Evolutionary conservation across 2,888 invertebrate genomes (phyloP).

Genomic region (Aphodius granarius): DNA sequence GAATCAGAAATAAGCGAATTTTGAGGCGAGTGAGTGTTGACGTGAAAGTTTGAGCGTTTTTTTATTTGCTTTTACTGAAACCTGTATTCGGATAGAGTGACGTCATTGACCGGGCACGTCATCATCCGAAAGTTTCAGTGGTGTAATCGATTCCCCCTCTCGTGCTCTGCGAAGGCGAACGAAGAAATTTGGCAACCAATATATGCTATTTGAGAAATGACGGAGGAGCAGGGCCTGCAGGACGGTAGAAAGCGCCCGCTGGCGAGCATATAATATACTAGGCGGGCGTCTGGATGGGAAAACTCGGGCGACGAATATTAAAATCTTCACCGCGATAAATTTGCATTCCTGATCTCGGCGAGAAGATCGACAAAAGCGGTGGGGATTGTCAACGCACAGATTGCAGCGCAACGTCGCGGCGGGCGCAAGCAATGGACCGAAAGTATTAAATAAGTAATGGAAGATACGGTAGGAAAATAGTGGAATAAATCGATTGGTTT

Average conservation of each 20-base stretch:
- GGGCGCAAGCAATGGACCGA: slow-evolving; percentile 2
- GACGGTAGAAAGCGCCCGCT: neutral
- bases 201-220: neutral
- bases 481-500: neutral
- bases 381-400: slow-evolving; percentile 2
- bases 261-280: neutral
- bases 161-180: neutral
- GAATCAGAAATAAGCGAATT: too few relatives aligned
- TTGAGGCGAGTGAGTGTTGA: too few relatives aligned
- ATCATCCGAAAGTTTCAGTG: neutral
- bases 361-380: neutral
- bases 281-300: neutral
- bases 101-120: neutral
- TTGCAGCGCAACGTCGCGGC: slow-evolving; percentile 4
- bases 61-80: neutral
- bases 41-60: too few relatives aligned
- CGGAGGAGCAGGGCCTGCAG: neutral
- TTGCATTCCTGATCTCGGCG: neutral
- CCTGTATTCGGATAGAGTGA: neutral
- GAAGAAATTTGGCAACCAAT: neutral
- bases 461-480: neutral
- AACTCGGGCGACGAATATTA: neutral
- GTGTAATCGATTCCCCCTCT: neutral
- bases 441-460: neutral
- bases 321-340: slow-evolving; percentile 7